Evolutionary conservation across 2,797 vertebrate genomes (phyloP), one percentile per base, ranked within the genome.

Genomic region (Buphagus erythrorhynchus): DNA sequence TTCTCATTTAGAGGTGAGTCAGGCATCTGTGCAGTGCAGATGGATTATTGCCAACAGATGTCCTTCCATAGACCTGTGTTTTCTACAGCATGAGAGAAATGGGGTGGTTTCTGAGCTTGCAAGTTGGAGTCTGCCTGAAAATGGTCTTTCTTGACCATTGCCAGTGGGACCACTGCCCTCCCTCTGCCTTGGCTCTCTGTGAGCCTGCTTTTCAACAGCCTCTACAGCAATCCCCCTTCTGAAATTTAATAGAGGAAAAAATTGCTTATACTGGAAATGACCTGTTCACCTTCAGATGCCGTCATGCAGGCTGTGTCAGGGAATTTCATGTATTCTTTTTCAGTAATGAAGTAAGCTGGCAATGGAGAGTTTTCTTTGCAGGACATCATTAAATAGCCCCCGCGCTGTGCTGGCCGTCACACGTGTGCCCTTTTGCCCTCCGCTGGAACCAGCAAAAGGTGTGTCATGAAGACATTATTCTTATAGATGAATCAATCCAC

Each of bases 391-490:
- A 91, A 89, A 54, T 6, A 80, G 55, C 22, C 54, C 72, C 21
- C 4, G 1, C 0, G 8, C 40, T 59, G 63, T 73, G 86, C 61
- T 73, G 81, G 40, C 46, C 0, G 0, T 46, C 40, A 49, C 6
- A 3, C 0, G 0, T 35, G 33, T 48, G 51, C 51, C 55, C 65
- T 58, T 25, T 10, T 77, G 74, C 20, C 71, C 36, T 74, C 57
- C 0, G 0, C 11, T 63, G 40, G 75, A 77, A 12, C 12, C 33
- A 71, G 42, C 43, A 74, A 57, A 85, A 84, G 38, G 20, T 74
- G 36, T 77, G 57, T 20, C 61, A 13, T 2, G 21, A 61, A 77
- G 26, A 31, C 4, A 0, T 52, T 25, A 24, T 61, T 91, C 48
- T 29, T 31, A 8, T 4, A 55, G 29, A 61, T 68, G 17, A 80